Evolutionary conservation across 2,797 vertebrate species (phyloP).

Genomic region (Brachymystax lenok): DNA sequence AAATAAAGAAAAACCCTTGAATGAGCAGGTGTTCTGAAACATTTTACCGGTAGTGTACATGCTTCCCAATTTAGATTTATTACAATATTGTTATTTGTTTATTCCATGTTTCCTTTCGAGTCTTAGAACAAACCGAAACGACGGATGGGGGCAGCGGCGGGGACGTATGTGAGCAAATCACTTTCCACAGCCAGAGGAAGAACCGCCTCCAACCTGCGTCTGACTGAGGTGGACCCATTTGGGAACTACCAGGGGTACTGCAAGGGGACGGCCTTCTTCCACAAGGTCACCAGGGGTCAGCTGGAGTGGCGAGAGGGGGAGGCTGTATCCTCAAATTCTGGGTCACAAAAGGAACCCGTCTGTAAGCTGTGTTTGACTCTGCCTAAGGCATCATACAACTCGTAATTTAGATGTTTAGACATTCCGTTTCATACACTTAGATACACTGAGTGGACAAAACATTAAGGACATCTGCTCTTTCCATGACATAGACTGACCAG

Average conservation of each 20-base stretch:
- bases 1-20: no score
- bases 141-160: no score
- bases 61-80: not conserved
- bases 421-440: no score
- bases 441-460: no score
- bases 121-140: not conserved
- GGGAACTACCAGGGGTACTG: constrained; percentile 88
- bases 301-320: constrained; percentile 63
- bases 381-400: constrained; percentile 72
- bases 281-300: constrained; percentile 76
- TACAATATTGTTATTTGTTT: not conserved
- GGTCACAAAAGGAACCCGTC: constrained; percentile 67
- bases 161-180: constrained; percentile 53
- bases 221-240: constrained; percentile 84
- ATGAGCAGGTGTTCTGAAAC: no score
- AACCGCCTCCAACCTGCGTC: constrained; percentile 71
- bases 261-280: constrained; percentile 81
- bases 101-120: constrained; percentile 15
- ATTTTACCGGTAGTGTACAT: no score
- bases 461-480: no score
- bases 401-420: constrained; percentile 37
- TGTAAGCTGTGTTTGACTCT: constrained; percentile 83
- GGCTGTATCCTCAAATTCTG: constrained; percentile 19
- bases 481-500: no score
- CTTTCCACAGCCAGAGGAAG: constrained; percentile 85